phyloP scores from a whole-genome alignment of 2,113 vertebrate genomes.

The Bujurquina vittata region DNA sequence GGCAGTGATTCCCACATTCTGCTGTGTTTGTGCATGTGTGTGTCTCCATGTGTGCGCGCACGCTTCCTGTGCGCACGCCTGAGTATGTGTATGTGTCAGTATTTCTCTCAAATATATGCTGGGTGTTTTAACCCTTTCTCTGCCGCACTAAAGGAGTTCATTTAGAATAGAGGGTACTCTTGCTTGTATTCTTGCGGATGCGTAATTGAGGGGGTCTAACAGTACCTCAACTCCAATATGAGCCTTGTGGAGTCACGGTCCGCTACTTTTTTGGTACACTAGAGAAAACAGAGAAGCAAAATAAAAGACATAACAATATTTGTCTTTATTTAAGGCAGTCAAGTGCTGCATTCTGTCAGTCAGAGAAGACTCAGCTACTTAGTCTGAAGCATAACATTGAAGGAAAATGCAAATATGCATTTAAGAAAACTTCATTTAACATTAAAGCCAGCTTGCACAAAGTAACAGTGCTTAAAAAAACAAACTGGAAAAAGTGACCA shows the following conservation, averaged over 20 bases:
- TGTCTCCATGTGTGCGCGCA: slow-evolving; percentile 20
- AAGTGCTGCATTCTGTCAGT: background rate
- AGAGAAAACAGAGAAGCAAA: background rate
- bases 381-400: background rate
- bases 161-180: background rate
- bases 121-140: slow-evolving; percentile 51
- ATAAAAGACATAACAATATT: background rate
- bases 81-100: slow-evolving; percentile 36
- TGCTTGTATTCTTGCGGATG: background rate
- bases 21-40: slow-evolving; percentile 46
- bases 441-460: background rate
- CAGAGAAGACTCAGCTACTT: background rate
- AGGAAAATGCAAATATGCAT: background rate
- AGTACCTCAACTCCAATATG: background rate
- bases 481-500: background rate
- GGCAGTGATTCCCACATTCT: slow-evolving; percentile 82
- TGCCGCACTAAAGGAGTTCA: background rate
- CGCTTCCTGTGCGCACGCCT: background rate
- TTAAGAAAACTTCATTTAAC: background rate
- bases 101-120: slow-evolving; percentile 35
- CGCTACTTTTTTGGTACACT: background rate
- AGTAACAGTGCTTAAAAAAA: background rate
- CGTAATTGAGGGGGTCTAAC: background rate
- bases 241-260: background rate
- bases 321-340: background rate